A percentile compares a stretch with the other conserved stretches of the same genome.
Conservation (phyloP, 2,888 invertebrate species). For the Apamea sordens region DNA sequence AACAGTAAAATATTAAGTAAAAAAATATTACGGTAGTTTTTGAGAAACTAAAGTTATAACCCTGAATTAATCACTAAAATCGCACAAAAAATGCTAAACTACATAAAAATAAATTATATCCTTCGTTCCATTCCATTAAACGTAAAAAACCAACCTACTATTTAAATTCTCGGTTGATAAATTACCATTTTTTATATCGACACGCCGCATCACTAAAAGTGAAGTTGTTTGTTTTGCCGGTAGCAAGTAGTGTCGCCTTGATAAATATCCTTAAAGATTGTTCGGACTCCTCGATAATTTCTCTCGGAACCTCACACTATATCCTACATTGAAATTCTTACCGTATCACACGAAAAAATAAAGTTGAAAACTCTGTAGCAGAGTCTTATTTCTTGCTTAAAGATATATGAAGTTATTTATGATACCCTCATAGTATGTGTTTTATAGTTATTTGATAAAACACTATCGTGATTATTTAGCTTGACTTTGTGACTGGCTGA, state of each 20-base stretch:
- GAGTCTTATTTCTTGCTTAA: constrained; percentile 61
- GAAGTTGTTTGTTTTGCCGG: constrained; percentile 88
- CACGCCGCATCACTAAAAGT: constrained; percentile 81
- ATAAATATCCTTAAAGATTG: constrained; percentile 90
- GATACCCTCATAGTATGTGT: constrained; percentile 84
- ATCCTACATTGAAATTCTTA: constrained; percentile 63
- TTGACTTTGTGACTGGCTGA: constrained; percentile 82
- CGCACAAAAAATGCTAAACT: constrained; percentile 34
- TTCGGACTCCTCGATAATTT: constrained; percentile 87
- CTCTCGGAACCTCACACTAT: constrained; percentile 83
- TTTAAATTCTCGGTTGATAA: constrained; percentile 61
- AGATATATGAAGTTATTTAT: constrained; percentile 85
- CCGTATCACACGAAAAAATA: constrained; percentile 64
- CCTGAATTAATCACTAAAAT: constrained; percentile 48
- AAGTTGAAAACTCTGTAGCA: constrained; percentile 65
- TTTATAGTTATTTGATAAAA: constrained; percentile 90
- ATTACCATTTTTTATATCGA: constrained; percentile 71
- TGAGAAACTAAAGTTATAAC: constrained; percentile 29
- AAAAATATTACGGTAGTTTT: constrained; percentile 23
- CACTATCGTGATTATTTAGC: constrained; percentile 89
- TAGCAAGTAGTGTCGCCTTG: constrained; percentile 89
- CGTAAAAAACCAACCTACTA: constrained; percentile 42
- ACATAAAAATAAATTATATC: constrained; percentile 24
- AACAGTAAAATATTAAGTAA: neutral
- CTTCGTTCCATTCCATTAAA: constrained; percentile 42